Base-by-base conservation (phyloP, 2,888 invertebrate species). In the Drosophila tripunctata region DNA sequence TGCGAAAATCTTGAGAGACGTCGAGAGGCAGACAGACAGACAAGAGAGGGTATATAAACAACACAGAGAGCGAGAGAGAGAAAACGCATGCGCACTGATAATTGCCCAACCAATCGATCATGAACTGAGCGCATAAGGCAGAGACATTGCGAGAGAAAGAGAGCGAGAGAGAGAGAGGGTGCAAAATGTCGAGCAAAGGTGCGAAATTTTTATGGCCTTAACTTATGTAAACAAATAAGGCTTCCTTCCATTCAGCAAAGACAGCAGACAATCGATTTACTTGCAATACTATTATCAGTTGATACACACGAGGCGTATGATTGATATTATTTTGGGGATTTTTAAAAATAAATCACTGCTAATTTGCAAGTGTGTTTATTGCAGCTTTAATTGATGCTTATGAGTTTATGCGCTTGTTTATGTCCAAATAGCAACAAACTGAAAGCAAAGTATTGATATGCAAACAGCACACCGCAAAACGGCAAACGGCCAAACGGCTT, bases 361-460 rank as follows among this genome's bases (percentile, higher is more conserved):
- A 71, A 78, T 82, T 85, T 67, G 31, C 7, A 22, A 5, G 17
- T 45, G 36, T 47, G 35, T 81, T 82, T 78, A 85, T 73, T 64
- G 62, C 12, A 47, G 70, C 54, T 47, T 67, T 70, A 74, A 75
- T 63, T 67, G 48, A 44, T 24, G 22, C 55, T 56, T 75, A 81
- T 75, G 57, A 73, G 61, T 80, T 79, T 82, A 80, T 85, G 45
- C 67, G 73, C 65, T 85, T 80, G 85, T 82, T 79, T 70, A 51
- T 44, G 27, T 54, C 55, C 50, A 43, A 66, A 50, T 12, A 56
- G 22, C 45, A 40, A 61, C 62, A 22, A 55, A 44, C 27, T 35
- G 21, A 5, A 31, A 30, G 27, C 27, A 30, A 52, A 14, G 15
- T 65, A 36, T 44, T 51, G 72, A 60, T 69, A 66, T 75, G 70